These are phyloP conservation scores for Atherinomorus stipes DNA, from an alignment of 2,113 vertebrate species.

Conservation along the genomic window DNA sequence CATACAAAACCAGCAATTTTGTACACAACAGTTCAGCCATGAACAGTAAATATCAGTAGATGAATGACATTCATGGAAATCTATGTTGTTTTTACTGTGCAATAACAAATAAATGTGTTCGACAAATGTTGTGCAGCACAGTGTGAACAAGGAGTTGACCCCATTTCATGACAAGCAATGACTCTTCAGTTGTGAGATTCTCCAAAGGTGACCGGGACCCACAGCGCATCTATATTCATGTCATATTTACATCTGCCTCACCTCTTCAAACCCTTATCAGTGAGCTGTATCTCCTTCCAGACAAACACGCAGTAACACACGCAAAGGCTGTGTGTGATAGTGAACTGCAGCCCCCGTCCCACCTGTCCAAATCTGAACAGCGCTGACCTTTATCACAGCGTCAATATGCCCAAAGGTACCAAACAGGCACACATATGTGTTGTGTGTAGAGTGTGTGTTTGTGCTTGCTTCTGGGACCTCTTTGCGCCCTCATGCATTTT, in stretches of 20 bases:
- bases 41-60: slow-evolving; percentile 27
- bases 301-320: slow-evolving; percentile 49
- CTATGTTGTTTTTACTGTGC: not conserved
- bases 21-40: slow-evolving; percentile 32
- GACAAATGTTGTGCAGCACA: slow-evolving; percentile 24
- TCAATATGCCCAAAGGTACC: slow-evolving; percentile 67
- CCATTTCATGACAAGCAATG: slow-evolving; percentile 26
- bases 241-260: slow-evolving; percentile 62
- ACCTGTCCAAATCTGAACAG: slow-evolving; percentile 63
- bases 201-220: slow-evolving; percentile 32
- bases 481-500: not conserved
- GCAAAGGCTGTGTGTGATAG: slow-evolving; percentile 17
- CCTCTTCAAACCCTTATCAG: slow-evolving; percentile 66
- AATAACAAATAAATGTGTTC: slow-evolving; percentile 34
- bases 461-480: slow-evolving; percentile 16
- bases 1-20: slow-evolving; percentile 26
- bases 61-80: slow-evolving; percentile 19
- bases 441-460: slow-evolving; percentile 33
- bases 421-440: slow-evolving; percentile 46
- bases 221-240: slow-evolving; percentile 64
- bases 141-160: slow-evolving; percentile 16
- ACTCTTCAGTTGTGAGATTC: slow-evolving; percentile 33
- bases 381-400: slow-evolving; percentile 69
- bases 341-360: slow-evolving; percentile 23
- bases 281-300: slow-evolving; percentile 27